These are phyloP conservation scores for Dasypogon diadema DNA, from an alignment of 2,888 invertebrate genomes.

Conservation along the genomic window DNA sequence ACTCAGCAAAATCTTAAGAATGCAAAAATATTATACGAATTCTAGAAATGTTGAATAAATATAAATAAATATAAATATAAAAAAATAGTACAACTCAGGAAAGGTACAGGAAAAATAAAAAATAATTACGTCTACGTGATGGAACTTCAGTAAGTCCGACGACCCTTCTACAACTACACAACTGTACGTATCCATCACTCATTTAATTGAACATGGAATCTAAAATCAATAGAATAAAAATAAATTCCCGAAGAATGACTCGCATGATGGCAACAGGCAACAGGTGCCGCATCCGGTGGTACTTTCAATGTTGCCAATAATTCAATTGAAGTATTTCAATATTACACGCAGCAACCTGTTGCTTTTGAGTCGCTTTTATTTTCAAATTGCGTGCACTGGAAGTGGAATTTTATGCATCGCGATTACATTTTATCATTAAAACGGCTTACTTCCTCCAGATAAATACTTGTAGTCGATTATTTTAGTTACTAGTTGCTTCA, in stretches of 20 bases:
- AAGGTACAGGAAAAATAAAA: too few species aligned
- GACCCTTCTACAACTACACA: too few species aligned
- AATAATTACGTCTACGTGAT: too few species aligned
- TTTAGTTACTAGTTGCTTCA: neutral
- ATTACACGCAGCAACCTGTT: slow-evolving; percentile 27
- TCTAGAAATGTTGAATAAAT: too few species aligned
- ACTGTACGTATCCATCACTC: too few species aligned
- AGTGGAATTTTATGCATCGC: slow-evolving; percentile 18
- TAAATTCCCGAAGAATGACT: neutral
- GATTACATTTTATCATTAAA: neutral
- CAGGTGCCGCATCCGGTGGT: slow-evolving; percentile 35
- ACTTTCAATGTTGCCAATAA: slow-evolving; percentile 17
- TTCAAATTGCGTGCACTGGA: slow-evolving; percentile 20
- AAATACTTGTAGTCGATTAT: neutral
- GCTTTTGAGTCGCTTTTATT: neutral
- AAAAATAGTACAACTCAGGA: too few species aligned
- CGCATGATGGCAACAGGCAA: slow-evolving; percentile 13
- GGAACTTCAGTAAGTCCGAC: too few species aligned
- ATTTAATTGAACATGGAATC: neutral
- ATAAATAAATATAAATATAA: too few species aligned
- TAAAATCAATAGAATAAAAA: slow-evolving; percentile 27
- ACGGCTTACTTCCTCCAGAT: neutral
- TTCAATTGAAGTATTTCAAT: slow-evolving; percentile 23
- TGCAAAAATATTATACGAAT: too few species aligned
- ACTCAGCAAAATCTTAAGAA: too few species aligned